A percentile compares a stretch with the other conserved stretches of the same genome.
Evolutionary conservation across 2,797 vertebrate genomes (phyloP).

Genomic region (Anniella stebbinsi): DNA sequence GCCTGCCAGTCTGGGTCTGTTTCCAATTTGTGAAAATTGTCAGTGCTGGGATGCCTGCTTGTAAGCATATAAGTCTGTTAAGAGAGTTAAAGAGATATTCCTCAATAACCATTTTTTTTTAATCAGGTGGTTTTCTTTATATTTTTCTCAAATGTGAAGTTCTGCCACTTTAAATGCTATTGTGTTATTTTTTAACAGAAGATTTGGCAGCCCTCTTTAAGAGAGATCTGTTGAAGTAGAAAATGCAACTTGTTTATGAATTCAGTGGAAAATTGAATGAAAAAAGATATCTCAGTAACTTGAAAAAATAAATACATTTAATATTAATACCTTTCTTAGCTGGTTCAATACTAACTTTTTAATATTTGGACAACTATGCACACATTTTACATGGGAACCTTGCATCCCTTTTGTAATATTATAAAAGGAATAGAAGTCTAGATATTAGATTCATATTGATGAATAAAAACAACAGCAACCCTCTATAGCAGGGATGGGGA

Average conservation of each 20-base stretch:
- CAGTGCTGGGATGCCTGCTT: conserved; percentile 11
- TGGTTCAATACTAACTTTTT: not conserved
- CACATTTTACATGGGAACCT: not conserved
- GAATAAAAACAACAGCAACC: not conserved
- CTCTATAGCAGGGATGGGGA: no score
- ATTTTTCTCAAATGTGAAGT: conserved; percentile 11
- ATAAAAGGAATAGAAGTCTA: not conserved
- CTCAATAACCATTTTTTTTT: conserved; percentile 33
- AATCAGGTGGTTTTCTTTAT: conserved; percentile 15
- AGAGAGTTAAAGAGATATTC: conserved; percentile 50
- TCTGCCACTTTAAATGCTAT: not conserved
- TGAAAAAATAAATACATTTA: not conserved
- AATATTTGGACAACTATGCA: not conserved
- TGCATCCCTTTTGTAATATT: not conserved
- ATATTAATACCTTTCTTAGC: not conserved
- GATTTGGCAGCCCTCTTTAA: not conserved
- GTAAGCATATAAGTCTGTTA: conserved; percentile 7
- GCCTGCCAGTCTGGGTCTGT: conserved; percentile 52
- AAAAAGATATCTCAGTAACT: not conserved
- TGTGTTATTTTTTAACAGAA: not conserved
- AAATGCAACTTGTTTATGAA: not conserved
- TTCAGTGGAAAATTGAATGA: not conserved
- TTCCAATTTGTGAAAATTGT: conserved; percentile 51
- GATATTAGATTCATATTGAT: not conserved
- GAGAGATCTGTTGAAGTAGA: not conserved